Base-by-base conservation (phyloP, 2,113 vertebrate species). In the Proteles cristata region DNA sequence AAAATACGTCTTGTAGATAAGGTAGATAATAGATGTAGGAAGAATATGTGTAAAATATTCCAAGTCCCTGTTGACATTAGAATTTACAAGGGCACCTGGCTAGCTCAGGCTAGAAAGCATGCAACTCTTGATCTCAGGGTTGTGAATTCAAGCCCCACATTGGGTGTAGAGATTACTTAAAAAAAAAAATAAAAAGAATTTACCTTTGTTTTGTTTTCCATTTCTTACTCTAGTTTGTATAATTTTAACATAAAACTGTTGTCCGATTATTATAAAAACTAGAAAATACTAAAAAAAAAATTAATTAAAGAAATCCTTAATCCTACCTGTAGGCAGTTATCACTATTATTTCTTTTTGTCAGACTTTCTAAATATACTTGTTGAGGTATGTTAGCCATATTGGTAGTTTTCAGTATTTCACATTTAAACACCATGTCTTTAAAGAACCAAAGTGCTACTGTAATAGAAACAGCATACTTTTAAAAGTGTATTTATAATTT, bases 141-240 rank as follows among this genome's bases (percentile, higher is more conserved):
- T 61, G 21, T 21, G 58, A 61, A 7, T 61, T 58, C 58, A 61
- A 61, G 58, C 7, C 58, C 58, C 58, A 61, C 58, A 61, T 9
- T 61, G 58, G 58, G 21, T 61, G 19, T 23, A 23, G 58, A 23
- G 58, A 61, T 61, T 23, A 61, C 58, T 61, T 61, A 61, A 61
- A 61, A 61, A 23, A 21, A 61, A 23, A 55, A 55, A 55, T 55
- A 61, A 61, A 23, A 61, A 23, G 21, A 61, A 68, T 92, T 97
- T 96, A 39, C 31, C 19, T 83, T 93, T 90, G 61, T 21, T 97
- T 95, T 90, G 77, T 92, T 93, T 96, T 39, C 5, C 11, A n/a
- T 63, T 63, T 96, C 11, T 77, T 55, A 74, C 85, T 94, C 35
- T 6, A 93, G 53, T 92, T 94, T 94, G 15, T 84, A 23, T 61